Conservation (phyloP, 2,113 vertebrate genomes). For the Peromyscus maniculatus region DNA sequence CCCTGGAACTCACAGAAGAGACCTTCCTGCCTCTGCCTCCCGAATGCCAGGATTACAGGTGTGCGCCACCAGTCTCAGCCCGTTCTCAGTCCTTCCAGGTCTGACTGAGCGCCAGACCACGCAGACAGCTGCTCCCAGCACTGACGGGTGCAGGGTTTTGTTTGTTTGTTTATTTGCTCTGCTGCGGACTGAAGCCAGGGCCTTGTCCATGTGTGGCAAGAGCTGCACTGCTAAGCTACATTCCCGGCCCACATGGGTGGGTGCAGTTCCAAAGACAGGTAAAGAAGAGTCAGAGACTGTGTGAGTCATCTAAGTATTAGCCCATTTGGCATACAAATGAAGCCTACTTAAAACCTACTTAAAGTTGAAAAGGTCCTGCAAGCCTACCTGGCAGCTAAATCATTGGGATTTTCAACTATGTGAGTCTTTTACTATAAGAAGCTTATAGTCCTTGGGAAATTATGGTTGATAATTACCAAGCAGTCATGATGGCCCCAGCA, state of each 20-base stretch:
- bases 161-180: not conserved
- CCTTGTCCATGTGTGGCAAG: not conserved
- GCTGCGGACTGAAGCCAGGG: not conserved
- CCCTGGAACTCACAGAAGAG: not conserved
- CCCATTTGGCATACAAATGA: not conserved
- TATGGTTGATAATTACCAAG: conserved; percentile 23
- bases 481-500: not conserved
- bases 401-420: conserved; percentile 55
- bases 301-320: conserved; percentile 38
- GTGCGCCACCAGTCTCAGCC: not conserved
- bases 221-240: not conserved
- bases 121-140: not conserved
- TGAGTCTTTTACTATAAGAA: not conserved
- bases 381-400: conserved; percentile 17
- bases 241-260: not conserved
- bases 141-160: not conserved
- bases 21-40: not conserved
- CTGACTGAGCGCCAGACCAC: not conserved
- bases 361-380: conserved; percentile 54
- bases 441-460: conserved; percentile 33
- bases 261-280: conserved; percentile 1
- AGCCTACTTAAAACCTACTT: conserved; percentile 34
- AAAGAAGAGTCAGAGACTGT: conserved; percentile 16
- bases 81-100: not conserved
- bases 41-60: not conserved